phyloP scores from a whole-genome alignment of 2,888 invertebrate genomes.

The Dasysyrphus albostriatus region DNA sequence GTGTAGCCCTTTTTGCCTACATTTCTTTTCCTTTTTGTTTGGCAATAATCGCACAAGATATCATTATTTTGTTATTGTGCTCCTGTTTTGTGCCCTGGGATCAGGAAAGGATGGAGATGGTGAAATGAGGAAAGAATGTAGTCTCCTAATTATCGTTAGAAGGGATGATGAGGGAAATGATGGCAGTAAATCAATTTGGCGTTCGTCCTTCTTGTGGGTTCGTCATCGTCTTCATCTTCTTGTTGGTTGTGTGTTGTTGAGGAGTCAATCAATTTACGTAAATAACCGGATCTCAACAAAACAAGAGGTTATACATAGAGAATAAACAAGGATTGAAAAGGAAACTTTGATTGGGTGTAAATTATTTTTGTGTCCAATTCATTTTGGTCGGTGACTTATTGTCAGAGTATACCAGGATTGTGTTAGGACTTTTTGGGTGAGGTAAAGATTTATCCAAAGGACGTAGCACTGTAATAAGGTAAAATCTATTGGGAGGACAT shows the following conservation, averaged over 20 bases:
- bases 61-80: constrained; percentile 74
- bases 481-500: constrained; percentile 30
- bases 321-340: constrained; percentile 43
- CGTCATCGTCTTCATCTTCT: constrained; percentile 16
- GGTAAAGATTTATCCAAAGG: constrained; percentile 21
- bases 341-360: constrained; percentile 72
- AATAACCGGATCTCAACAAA: constrained; percentile 59
- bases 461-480: neutral
- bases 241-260: constrained; percentile 24
- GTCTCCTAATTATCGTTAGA: constrained; percentile 74
- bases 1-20: constrained; percentile 21
- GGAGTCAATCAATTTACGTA: constrained; percentile 72
- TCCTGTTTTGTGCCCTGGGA: constrained; percentile 40
- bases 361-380: constrained; percentile 70
- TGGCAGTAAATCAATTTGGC: constrained; percentile 73
- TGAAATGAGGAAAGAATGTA: constrained; percentile 53
- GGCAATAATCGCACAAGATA: constrained; percentile 72
- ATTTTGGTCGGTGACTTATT: constrained; percentile 62
- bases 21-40: constrained; percentile 53
- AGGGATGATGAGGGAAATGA: constrained; percentile 62
- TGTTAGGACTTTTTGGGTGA: constrained; percentile 9
- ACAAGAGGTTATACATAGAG: constrained; percentile 20
- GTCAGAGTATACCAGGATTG: constrained; percentile 34
- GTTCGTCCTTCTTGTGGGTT: constrained; percentile 48
- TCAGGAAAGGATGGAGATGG: neutral